Percentiles rank a stretch among this genome's conserved stretches.
Conservation (phyloP, 2,888 invertebrate species). For the Caenorhabditis doughertyi region DNA sequence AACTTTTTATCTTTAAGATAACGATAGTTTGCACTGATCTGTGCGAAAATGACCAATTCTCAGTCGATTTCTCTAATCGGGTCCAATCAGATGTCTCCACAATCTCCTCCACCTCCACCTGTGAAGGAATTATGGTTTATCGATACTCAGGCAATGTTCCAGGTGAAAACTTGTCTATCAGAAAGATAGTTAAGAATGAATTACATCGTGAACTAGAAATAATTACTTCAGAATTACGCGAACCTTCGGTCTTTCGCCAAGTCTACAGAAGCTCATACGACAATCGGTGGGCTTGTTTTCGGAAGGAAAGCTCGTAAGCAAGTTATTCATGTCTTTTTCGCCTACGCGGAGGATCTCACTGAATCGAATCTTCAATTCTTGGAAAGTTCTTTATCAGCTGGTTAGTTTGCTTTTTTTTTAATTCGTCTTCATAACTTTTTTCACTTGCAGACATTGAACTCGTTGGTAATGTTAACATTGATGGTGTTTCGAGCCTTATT, state of each 20-base stretch:
- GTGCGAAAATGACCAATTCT: neutral
- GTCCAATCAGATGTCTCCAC: constrained; percentile 43
- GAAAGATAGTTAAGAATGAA: no score
- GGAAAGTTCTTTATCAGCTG: constrained; percentile 64
- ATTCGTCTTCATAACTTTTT: no score
- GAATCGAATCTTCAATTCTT: constrained; percentile 66
- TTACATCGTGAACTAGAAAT: constrained; percentile 8
- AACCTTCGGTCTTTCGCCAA: constrained; percentile 53
- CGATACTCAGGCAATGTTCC: constrained; percentile 70
- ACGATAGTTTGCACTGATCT: neutral
- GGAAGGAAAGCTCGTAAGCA: constrained; percentile 60
- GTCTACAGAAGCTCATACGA: constrained; percentile 22
- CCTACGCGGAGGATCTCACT: constrained; percentile 62
- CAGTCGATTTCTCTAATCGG: constrained; percentile 26
- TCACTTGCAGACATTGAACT: constrained; percentile 69
- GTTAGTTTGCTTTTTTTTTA: no score
- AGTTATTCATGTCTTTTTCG: constrained; percentile 66
- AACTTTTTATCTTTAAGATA: constrained; percentile 9
- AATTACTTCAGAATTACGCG: constrained; percentile 50
- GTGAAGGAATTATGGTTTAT: constrained; percentile 69
- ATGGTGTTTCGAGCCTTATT: constrained; percentile 57
- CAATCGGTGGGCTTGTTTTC: constrained; percentile 62
- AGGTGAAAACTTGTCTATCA: constrained; percentile 61
- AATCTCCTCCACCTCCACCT: constrained; percentile 3
- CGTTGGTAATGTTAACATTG: constrained; percentile 67